These are phyloP conservation scores for Bothrops jararaca DNA, from an alignment of 2,113 vertebrate genomes.

Conservation along the genomic window DNA sequence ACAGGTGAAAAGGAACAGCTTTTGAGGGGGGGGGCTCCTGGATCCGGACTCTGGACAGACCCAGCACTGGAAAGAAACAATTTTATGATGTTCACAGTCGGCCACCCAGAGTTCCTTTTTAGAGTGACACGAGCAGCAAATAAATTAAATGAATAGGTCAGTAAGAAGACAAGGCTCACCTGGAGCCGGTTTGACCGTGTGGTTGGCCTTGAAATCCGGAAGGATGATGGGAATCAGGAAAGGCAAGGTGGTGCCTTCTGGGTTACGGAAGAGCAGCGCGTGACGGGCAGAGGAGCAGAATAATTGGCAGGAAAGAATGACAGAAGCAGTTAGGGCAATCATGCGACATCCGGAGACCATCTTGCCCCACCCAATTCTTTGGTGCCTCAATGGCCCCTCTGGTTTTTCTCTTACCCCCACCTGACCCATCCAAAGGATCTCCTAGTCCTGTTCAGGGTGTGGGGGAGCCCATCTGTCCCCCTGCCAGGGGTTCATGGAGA, in stretches of 20 bases:
- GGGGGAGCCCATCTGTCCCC: neutral
- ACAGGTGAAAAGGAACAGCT: neutral
- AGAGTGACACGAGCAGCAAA: neutral
- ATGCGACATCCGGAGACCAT: no score
- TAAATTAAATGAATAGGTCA: neutral
- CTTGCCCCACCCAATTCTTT: neutral
- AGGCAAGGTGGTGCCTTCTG: constrained; percentile 60
- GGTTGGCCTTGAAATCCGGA: constrained; percentile 57
- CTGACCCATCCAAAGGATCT: neutral
- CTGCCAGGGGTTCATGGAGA: neutral
- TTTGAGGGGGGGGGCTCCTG: neutral
- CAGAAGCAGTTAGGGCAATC: neutral
- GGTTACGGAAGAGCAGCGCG: neutral
- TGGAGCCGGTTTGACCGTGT: constrained; percentile 41
- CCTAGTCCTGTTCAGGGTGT: neutral
- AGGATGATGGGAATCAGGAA: constrained; percentile 65
- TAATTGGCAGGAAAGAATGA: neutral
- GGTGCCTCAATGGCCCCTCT: neutral
- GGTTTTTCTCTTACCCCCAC: neutral
- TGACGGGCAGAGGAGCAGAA: neutral
- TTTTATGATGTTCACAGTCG: neutral
- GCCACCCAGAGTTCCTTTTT: neutral
- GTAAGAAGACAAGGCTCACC: constrained; percentile 15
- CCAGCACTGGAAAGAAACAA: neutral
- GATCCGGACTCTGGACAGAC: no score